Conservation (phyloP, 2,113 vertebrate species). For the Tachuris rubrigastra region DNA sequence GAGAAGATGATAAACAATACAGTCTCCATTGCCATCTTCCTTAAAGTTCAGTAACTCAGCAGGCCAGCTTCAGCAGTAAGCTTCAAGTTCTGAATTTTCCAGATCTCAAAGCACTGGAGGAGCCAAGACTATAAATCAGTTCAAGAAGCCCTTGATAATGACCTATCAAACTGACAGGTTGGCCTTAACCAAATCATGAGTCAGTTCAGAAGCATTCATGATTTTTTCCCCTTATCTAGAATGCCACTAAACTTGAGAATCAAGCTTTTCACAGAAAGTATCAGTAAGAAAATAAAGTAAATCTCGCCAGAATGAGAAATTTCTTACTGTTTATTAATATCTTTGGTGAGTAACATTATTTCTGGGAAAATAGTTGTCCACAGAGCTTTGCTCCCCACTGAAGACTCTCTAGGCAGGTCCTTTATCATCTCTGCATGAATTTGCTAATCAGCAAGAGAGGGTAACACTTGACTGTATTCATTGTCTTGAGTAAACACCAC, state of each 20-base stretch:
- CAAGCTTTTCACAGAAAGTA: fast-evolving
- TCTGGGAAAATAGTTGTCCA: background rate
- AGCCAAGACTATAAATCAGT: background rate
- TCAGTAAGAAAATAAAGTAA: background rate
- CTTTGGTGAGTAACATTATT: background rate
- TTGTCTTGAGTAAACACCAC: background rate
- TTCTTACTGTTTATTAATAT: background rate
- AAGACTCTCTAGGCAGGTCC: background rate
- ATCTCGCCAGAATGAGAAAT: background rate
- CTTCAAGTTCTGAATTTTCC: background rate
- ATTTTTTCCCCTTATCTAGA: background rate
- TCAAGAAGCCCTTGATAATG: background rate
- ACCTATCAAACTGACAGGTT: background rate
- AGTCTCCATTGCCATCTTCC: background rate
- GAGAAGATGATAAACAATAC: background rate
- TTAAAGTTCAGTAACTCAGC: background rate
- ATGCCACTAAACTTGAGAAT: background rate
- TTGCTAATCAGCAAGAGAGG: background rate
- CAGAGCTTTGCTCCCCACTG: background rate
- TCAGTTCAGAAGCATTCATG: background rate
- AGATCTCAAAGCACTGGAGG: background rate
- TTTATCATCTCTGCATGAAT: background rate
- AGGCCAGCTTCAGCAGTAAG: background rate
- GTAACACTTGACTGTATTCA: background rate
- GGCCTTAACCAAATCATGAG: background rate